These are phyloP conservation scores for Lophotis ruficrista DNA, from an alignment of 2,113 vertebrate species.

Conservation along the genomic window DNA sequence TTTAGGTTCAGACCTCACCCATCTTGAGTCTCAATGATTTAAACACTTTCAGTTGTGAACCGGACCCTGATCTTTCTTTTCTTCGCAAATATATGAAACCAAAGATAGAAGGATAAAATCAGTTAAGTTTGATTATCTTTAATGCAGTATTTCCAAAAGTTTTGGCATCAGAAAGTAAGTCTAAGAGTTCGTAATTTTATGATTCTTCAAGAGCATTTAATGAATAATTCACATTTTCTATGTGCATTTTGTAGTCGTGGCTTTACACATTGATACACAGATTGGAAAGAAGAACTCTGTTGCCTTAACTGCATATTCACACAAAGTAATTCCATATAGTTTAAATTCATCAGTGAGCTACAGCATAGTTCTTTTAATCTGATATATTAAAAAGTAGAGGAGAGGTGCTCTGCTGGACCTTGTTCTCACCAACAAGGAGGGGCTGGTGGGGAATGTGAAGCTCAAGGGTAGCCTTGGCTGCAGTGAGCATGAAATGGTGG, in stretches of 20 bases:
- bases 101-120: not conserved
- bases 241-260: not conserved
- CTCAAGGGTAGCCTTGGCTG: too few species aligned
- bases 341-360: not conserved
- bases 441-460: too few species aligned
- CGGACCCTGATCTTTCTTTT: not conserved
- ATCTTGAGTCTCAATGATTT: not conserved
- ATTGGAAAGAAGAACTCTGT: not conserved
- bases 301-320: not conserved
- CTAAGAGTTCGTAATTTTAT: not conserved
- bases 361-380: not conserved
- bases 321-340: not conserved
- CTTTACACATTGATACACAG: not conserved
- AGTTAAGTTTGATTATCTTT: not conserved
- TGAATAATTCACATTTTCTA: not conserved
- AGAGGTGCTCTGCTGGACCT: too few species aligned
- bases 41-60: not conserved
- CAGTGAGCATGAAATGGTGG: too few species aligned
- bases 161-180: not conserved
- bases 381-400: not conserved
- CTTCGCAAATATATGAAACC: not conserved
- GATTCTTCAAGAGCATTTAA: not conserved
- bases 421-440: too few species aligned
- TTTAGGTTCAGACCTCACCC: not conserved
- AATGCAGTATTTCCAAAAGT: not conserved